Evolutionary conservation across 1,140 invertebrate species (phyloP).

Genomic region (Neuroterus valhalla): DNA sequence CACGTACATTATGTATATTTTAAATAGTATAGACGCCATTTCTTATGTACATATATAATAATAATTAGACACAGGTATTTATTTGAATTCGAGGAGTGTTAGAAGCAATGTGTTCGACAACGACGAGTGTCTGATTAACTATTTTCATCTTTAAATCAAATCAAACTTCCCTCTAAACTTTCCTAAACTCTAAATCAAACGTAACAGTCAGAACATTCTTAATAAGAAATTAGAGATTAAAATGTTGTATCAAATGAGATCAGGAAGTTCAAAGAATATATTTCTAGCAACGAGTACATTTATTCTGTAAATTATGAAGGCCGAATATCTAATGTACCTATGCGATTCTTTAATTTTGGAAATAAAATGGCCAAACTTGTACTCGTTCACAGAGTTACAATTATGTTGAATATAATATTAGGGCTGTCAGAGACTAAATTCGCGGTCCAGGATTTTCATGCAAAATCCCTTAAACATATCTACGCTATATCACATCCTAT

Average conservation of each 20-base stretch:
- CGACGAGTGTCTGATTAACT: neutral
- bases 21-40: slow-evolving; percentile 7
- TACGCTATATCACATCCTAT: slow-evolving; percentile 74
- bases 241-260: neutral
- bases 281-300: neutral
- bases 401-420: slow-evolving; percentile 35
- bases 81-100: slow-evolving; percentile 9
- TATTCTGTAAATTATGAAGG: neutral
- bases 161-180: neutral
- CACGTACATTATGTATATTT: slow-evolving; percentile 1
- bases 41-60: slow-evolving; percentile 30
- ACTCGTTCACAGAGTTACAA: slow-evolving; percentile 26
- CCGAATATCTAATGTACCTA: neutral
- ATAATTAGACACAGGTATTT: slow-evolving; percentile 27
- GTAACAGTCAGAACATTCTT: too few species aligned
- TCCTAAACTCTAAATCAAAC: neutral
- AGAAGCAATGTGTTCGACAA: too few species aligned
- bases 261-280: slow-evolving; percentile 19
- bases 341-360: neutral
- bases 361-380: neutral
- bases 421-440: slow-evolving; percentile 40
- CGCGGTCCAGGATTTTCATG: slow-evolving; percentile 64
- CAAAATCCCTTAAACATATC: slow-evolving; percentile 66
- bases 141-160: neutral
- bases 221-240: neutral